Evolutionary conservation across 2,888 invertebrate species (phyloP), one percentile per base, ranked within the genome.

Genomic region (Diloba caeruleocephala): DNA sequence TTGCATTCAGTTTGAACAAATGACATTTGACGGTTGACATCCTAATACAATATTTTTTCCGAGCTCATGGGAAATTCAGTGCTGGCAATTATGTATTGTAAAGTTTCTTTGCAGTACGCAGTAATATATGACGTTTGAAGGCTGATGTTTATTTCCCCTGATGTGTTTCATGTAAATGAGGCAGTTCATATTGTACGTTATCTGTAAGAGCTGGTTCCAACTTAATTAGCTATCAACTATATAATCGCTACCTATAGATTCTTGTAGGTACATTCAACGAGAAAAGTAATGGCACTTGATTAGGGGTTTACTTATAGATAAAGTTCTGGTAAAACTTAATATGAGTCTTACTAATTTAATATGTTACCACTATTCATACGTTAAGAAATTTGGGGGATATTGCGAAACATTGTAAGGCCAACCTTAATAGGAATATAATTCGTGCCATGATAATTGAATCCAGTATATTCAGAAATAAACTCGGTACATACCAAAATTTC

Each of bases 1-100:
- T 26, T 14, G 12, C 44, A 19, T 33, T 32, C 53, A 41, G 13
- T 34, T 59, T 44, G 26, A 38, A 37, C 19, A 42, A 46, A 44
- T 13, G 39, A 38, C 12, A 52, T 37, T n/a, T n/a, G n/a, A n/a
- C n/a, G n/a, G n/a, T n/a, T 44, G 34, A 25, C 12, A 34, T 32
- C 15, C 21, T 7, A 21, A 43, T 38, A 50, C 50, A 37, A 45
- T 58, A 51, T 39, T 51, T 49, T 42, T 52, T 42, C 37, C 36
- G 29, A 44, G 26, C 71, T 64, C 75, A 53, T 58, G 76, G 80
- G 79, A 79, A 79, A 79, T 79, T 52, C 48, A 58, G 43, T 58
- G 61, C 62, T 44, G 29, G 51, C 44, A 66, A 71, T 77, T 66
- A 72, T 76, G 68, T 65, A 74, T 67, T 50, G 59, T 57, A 45